Evolutionary conservation across 1,140 invertebrate species (phyloP).

Genomic region (Papilio machaon): DNA sequence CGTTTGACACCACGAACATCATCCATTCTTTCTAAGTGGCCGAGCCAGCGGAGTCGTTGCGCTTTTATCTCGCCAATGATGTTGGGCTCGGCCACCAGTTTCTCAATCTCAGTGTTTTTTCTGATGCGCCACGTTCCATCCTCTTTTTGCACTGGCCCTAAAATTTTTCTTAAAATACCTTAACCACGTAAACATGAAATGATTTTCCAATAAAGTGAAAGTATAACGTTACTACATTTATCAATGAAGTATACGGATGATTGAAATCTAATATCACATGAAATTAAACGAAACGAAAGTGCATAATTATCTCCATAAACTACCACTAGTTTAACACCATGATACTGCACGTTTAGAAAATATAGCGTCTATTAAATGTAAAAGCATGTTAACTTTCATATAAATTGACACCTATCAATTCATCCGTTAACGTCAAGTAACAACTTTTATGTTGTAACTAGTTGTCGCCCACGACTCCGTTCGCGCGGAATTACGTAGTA

Average conservation of each 20-base stretch:
- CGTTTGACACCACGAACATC: no score
- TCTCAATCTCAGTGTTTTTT: no score
- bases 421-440: neutral
- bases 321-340: neutral
- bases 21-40: no score
- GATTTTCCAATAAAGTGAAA: conserved; percentile 32
- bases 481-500: no score
- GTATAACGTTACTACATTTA: neutral
- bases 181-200: no score
- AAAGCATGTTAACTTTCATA: conserved; percentile 8
- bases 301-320: neutral
- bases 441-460: neutral
- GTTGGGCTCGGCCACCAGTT: no score
- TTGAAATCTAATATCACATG: neutral
- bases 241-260: neutral
- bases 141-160: no score
- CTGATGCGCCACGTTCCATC: no score
- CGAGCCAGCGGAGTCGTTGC: no score
- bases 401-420: neutral
- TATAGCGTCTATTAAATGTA: conserved; percentile 12
- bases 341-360: conserved; percentile 17
- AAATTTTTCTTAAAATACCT: no score
- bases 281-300: neutral
- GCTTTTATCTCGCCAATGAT: no score
- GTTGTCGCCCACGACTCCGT: no score